A percentile compares a stretch with the other conserved stretches of the same genome.
phyloP scores from a whole-genome alignment of 2,888 invertebrate species.

The Scrobipalpa atriplicella region DNA sequence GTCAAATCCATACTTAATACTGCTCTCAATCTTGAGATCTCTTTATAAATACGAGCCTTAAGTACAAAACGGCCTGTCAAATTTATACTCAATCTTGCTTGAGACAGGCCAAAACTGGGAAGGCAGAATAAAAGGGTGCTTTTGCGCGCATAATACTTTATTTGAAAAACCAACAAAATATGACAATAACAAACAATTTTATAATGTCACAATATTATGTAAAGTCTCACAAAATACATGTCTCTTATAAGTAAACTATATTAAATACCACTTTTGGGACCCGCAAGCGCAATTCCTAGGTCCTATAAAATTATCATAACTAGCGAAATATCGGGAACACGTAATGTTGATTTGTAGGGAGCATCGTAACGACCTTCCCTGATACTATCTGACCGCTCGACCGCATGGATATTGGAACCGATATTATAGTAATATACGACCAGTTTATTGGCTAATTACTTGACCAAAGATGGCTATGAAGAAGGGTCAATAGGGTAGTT shows the following conservation, averaged over 20 bases:
- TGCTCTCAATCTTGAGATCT: too few species aligned
- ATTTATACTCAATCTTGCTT: too few species aligned
- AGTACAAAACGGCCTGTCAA: too few species aligned
- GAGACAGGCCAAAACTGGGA: too few species aligned
- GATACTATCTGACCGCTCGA: conserved; percentile 56
- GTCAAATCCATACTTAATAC: too few species aligned
- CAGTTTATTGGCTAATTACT: conserved; percentile 50
- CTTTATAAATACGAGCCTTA: too few species aligned
- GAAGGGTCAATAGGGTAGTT: conserved; percentile 5
- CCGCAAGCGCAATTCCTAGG: conserved; percentile 1
- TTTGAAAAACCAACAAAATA: too few species aligned
- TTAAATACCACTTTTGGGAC: neutral
- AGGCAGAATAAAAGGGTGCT: too few species aligned
- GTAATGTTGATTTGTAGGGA: conserved; percentile 58
- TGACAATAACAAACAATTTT: too few species aligned
- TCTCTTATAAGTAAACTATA: neutral
- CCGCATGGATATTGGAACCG: conserved; percentile 54
- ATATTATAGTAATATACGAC: conserved; percentile 44
- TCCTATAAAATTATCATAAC: conserved; percentile 20
- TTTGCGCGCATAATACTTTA: too few species aligned
- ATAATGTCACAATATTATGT: too few species aligned
- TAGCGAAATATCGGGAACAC: conserved; percentile 50
- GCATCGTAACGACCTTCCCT: conserved; percentile 52
- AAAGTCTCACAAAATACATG: neutral
- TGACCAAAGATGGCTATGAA: conserved; percentile 17